Conservation (phyloP, 2,888 invertebrate genomes). For the Poecilobothrus nobilitatus region DNA sequence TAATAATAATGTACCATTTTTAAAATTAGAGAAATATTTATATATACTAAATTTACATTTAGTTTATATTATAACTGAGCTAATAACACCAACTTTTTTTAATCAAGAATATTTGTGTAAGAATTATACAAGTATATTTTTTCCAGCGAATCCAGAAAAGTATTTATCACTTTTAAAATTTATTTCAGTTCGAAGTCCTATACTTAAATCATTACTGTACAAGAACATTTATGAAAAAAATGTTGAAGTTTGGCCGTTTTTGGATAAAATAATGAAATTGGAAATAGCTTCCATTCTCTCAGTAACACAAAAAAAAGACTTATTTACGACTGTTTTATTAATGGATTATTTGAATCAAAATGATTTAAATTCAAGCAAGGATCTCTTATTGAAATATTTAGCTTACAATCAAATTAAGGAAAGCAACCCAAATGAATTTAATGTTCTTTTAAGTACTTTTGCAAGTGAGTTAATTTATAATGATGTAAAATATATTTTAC, state of each 20-base stretch:
- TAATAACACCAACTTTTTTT: conserved; percentile 54
- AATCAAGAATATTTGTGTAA: conserved; percentile 19
- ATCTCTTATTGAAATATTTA: neutral
- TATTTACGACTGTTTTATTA: neutral
- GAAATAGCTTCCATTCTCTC: neutral
- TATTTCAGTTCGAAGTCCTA: neutral
- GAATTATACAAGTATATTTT: neutral
- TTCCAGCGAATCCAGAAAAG: too few relatives aligned
- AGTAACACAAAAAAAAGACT: neutral
- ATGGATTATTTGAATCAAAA: neutral
- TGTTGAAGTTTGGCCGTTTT: too few relatives aligned
- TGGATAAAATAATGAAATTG: neutral
- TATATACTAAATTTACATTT: conserved; percentile 63
- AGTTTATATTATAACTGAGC: conserved; percentile 62
- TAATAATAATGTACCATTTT: conserved; percentile 56
- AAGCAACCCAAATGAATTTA: neutral
- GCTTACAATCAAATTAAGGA: neutral
- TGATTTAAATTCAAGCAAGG: neutral
- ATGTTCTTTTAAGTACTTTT: neutral
- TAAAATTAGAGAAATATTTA: conserved; percentile 60
- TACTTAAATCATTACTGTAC: too few relatives aligned
- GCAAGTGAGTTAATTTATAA: neutral
- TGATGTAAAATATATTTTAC: conserved; percentile 26
- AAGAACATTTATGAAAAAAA: too few relatives aligned
- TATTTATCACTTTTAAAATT: conserved; percentile 30